A percentile compares a stretch with the other conserved stretches of the same genome.
Evolutionary conservation across 2,113 vertebrate genomes (phyloP).

Genomic region (Otis tarda): DNA sequence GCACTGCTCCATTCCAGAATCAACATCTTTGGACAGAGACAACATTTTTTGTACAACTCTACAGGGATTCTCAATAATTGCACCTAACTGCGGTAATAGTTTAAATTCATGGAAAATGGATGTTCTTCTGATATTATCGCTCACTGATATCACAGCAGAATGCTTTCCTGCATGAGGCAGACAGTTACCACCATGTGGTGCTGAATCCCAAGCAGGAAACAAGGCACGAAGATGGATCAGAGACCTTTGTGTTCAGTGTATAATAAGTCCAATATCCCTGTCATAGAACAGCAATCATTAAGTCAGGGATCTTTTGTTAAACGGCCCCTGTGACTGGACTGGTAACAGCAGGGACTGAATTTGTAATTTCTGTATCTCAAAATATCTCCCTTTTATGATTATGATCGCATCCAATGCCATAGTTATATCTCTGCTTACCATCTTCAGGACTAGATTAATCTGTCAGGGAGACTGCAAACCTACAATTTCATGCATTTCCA

Average conservation of each 20-base stretch:
- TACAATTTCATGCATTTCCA: conserved; percentile 3
- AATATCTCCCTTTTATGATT: conserved; percentile 32
- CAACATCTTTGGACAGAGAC: conserved; percentile 47
- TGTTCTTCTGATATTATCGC: conserved; percentile 55
- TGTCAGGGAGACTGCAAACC: not conserved
- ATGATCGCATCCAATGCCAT: not conserved
- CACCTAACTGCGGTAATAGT: conserved; percentile 33
- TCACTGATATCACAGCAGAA: conserved; percentile 46
- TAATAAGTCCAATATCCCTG: conserved; percentile 52
- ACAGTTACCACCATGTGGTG: conserved; percentile 44
- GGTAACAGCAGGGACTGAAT: conserved; percentile 49
- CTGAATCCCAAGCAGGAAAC: conserved; percentile 58
- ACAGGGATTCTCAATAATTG: conserved; percentile 61
- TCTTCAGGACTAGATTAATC: conserved; percentile 39
- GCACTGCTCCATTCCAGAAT: conserved; percentile 25
- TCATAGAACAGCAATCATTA: conserved; percentile 63
- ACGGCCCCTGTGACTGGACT: conserved; percentile 39
- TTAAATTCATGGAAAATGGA: conserved; percentile 60
- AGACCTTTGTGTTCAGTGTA: conserved; percentile 56
- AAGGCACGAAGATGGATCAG: conserved; percentile 55
- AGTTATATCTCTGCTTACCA: not conserved
- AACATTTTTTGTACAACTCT: conserved; percentile 8
- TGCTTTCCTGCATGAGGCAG: conserved; percentile 35
- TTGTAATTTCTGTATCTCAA: conserved; percentile 42
- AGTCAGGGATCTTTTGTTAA: conserved; percentile 40